Percentiles rank a stretch among this genome's conserved stretches.
Evolutionary conservation across 2,113 vertebrate genomes (phyloP).

Genomic region (Sapayoa aenigma): DNA sequence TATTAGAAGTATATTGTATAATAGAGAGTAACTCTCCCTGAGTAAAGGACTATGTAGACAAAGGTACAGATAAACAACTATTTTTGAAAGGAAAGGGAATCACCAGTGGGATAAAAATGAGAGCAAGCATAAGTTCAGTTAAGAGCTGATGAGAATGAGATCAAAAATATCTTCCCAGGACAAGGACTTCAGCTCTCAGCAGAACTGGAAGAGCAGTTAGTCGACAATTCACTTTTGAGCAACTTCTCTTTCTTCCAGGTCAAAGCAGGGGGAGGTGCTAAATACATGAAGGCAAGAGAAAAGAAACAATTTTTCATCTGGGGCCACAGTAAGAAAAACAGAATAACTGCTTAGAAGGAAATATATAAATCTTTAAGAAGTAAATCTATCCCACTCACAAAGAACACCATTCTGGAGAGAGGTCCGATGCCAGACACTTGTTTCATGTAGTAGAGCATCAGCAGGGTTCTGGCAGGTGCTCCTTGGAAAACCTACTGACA

Average conservation of each 20-base stretch:
- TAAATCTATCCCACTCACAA: not conserved
- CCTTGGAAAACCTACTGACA: not conserved
- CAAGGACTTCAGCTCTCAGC: not conserved
- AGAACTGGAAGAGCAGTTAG: not conserved
- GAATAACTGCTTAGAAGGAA: not conserved
- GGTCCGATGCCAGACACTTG: not conserved
- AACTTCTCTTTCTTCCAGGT: not conserved
- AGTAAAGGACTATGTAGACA: not conserved
- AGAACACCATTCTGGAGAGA: not conserved
- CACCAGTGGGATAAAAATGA: not conserved
- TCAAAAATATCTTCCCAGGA: not conserved
- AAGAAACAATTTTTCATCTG: not conserved
- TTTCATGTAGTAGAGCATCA: not conserved
- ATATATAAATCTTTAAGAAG: not conserved
- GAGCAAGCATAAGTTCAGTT: not conserved
- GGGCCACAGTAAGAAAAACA: not conserved
- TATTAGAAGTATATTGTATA: not conserved
- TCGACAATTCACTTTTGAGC: not conserved
- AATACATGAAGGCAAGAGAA: not conserved
- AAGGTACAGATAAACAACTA: not conserved
- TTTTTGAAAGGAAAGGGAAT: not conserved
- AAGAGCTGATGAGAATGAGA: not conserved
- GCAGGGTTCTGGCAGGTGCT: not conserved
- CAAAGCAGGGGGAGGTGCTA: not conserved
- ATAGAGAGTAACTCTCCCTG: not conserved